Percentiles rank a stretch among this genome's conserved stretches.
phyloP scores from a whole-genome alignment of 2,113 vertebrate species.

The Chaenocephalus aceratus region DNA sequence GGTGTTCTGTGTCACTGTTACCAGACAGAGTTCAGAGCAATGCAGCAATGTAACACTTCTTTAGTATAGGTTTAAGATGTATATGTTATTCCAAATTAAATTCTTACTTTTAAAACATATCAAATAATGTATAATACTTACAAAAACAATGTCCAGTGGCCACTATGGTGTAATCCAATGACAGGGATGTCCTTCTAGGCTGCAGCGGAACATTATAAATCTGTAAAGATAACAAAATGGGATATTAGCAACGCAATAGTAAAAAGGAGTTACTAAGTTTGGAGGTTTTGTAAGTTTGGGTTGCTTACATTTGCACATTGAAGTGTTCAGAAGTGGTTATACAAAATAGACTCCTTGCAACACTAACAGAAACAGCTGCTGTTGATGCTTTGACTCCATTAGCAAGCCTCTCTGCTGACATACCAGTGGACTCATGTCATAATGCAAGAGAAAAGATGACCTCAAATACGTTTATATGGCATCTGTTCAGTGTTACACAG shows the following conservation, averaged over 20 bases:
- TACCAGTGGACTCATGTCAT: slow-evolving; percentile 5
- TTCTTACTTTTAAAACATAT: too few species aligned
- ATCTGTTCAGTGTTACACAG: slow-evolving; percentile 13
- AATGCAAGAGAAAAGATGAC: background rate
- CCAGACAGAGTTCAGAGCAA: too few species aligned
- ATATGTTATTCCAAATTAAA: too few species aligned
- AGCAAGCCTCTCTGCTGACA: slow-evolving; percentile 18
- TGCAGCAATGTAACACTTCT: too few species aligned
- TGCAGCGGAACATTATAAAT: slow-evolving; percentile 25
- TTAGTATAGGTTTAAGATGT: too few species aligned
- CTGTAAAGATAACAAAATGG: background rate
- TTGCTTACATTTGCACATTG: slow-evolving; percentile 18
- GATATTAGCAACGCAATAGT: slow-evolving; percentile 16
- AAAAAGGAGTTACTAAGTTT: background rate
- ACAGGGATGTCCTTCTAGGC: background rate
- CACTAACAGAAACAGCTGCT: slow-evolving; percentile 30
- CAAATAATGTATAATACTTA: too few species aligned
- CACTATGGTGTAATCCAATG: background rate
- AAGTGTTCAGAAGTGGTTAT: slow-evolving; percentile 39
- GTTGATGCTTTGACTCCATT: slow-evolving; percentile 29
- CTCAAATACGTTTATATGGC: slow-evolving; percentile 15
- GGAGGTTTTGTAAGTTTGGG: slow-evolving; percentile 13
- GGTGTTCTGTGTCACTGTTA: too few species aligned
- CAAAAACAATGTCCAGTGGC: background rate
- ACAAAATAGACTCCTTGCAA: slow-evolving; percentile 35